Evolutionary conservation across 2,888 invertebrate species (phyloP), one percentile per base, ranked within the genome.

Genomic region (Pecten maximus): DNA sequence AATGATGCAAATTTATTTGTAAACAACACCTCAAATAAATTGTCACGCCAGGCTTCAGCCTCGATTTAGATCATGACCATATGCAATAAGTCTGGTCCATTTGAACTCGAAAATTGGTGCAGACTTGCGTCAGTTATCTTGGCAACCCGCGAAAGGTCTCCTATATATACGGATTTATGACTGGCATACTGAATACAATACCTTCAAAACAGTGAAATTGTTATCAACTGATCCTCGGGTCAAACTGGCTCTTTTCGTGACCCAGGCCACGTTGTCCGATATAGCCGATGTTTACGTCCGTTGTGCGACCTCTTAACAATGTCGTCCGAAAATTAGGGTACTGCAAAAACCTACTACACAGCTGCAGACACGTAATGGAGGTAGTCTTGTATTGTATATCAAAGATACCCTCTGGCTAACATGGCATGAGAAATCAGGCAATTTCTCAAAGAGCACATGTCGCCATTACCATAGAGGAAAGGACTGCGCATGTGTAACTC

Each of bases 381-480:
- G 6, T 48, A 39, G 50, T 89, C 86, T 87, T 89, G 86, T 44
- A 39, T 87, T 60, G 23, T n/a, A 89, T 87, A 60, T 54, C 40
- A 54, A 19, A 60, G 44, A 60, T 87, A 91, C 90, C 88, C 89
- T 87, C 40, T 54, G 91, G 90, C 91, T 87, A 93, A 94, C 94
- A 94, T 94, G 93, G 93, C 93, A 91, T 88, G 91, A 91, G 91
- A 93, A 93, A 94, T 54, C 90, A 87, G 44, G 60, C 89, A 89
- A 48, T 92, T 92, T 93, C 93, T 90, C 91, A 88, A 91, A 88
- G 92, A 94, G 95, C 96, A 96, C 96, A 96, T 96, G 96, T 96
- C 96, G 96, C 96, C 96, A 96, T 96, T 95, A 94, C 93, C 94
- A 93, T 92, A 92, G 92, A 91, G 91, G 93, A 93, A 92, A 91